Conservation (phyloP, 2,888 invertebrate genomes). For the Macrophya annulata region DNA sequence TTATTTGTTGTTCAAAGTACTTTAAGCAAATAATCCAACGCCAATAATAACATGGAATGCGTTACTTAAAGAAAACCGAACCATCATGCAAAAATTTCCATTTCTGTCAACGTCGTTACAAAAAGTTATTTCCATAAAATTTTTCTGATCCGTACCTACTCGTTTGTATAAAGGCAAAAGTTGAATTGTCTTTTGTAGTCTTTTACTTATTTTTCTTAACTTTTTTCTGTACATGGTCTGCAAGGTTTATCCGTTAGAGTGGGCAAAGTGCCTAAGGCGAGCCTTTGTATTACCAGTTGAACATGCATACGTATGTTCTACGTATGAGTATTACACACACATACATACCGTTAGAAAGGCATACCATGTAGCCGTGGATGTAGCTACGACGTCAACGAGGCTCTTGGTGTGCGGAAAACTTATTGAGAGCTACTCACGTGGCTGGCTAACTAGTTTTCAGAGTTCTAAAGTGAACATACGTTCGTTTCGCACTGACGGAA, state of each 20-base stretch:
- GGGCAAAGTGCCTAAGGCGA: background rate
- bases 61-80: no score
- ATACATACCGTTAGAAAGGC: background rate
- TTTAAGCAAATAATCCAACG: no score
- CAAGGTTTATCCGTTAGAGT: background rate
- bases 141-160: no score
- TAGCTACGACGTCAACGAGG: slow-evolving; percentile 25
- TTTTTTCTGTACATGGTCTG: background rate
- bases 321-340: background rate
- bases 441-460: slow-evolving; percentile 51
- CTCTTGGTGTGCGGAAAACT: slow-evolving; percentile 25
- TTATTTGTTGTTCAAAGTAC: no score
- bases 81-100: no score
- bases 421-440: slow-evolving; percentile 45
- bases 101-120: no score
- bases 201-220: background rate
- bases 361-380: slow-evolving; percentile 13
- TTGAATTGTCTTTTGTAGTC: background rate
- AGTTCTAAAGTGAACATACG: slow-evolving; percentile 49
- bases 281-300: background rate
- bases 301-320: background rate
- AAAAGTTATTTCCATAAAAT: no score
- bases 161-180: background rate
- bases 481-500: slow-evolving; percentile 17
- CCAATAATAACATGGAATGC: no score